phyloP scores from a whole-genome alignment of 2,888 invertebrate genomes.

The Osmoderma eremita region DNA sequence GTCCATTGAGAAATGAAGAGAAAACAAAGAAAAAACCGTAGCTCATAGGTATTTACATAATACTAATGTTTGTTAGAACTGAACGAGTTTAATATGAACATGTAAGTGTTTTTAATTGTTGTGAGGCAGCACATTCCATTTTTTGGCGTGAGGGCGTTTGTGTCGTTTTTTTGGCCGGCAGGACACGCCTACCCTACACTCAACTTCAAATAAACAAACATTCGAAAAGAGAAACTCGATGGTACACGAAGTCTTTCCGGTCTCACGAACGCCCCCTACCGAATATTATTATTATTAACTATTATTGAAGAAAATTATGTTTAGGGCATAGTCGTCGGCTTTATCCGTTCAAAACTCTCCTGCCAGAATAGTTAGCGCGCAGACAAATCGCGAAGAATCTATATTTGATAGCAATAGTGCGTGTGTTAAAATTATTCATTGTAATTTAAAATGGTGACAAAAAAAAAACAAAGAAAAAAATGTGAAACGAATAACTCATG shows the following conservation, averaged over 20 bases:
- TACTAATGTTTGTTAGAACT: constrained; percentile 60
- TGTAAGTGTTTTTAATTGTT: constrained; percentile 61
- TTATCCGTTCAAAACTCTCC: constrained; percentile 65
- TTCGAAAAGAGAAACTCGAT: constrained; percentile 11
- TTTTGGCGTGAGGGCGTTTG: constrained; percentile 50
- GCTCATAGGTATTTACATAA: constrained; percentile 1
- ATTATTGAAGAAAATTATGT: constrained; percentile 23
- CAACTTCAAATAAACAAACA: neutral
- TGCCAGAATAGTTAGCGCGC: constrained; percentile 60
- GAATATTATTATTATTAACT: constrained; percentile 6
- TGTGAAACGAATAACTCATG: constrained; percentile 49
- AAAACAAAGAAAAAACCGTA: constrained; percentile 7
- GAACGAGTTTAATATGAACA: constrained; percentile 57
- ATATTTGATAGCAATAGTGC: constrained; percentile 64
- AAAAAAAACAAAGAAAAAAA: constrained; percentile 52
- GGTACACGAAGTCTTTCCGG: constrained; percentile 46
- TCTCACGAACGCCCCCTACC: constrained; percentile 48
- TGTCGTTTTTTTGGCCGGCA: constrained; percentile 58
- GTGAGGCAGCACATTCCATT: constrained; percentile 58
- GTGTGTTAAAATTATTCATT: constrained; percentile 51
- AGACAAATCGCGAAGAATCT: constrained; percentile 57
- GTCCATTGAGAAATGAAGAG: constrained; percentile 41
- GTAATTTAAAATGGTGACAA: constrained; percentile 40
- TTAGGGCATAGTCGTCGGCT: constrained; percentile 58
- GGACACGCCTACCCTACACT: constrained; percentile 44